Conservation (phyloP, 2,797 vertebrate genomes). For the Epinephelus awoara region DNA sequence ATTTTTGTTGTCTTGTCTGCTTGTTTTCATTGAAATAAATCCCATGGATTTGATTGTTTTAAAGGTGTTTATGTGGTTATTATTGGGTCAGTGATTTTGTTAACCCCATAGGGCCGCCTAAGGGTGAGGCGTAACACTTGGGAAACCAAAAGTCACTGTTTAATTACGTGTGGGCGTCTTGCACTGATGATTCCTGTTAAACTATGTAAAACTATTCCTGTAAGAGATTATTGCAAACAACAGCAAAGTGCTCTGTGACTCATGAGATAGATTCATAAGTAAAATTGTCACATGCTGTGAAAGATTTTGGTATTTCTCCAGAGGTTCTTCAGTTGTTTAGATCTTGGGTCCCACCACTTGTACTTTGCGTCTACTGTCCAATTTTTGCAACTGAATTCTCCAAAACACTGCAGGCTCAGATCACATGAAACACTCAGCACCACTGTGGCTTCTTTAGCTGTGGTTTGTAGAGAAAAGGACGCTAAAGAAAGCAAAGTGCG, state of each 20-base stretch:
- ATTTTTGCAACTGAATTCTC: constrained; percentile 10
- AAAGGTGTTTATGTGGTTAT: no score
- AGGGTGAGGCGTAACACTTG: no score
- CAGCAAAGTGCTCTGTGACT: constrained; percentile 16
- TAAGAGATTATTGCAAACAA: background rate
- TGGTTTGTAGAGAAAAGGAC: constrained; percentile 19
- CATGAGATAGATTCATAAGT: background rate
- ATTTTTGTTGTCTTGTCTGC: no score
- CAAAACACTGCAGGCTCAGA: constrained; percentile 17
- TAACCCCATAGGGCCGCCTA: no score
- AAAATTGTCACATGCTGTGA: background rate
- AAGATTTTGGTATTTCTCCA: constrained; percentile 4
- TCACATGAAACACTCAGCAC: constrained; percentile 29
- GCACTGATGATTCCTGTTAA: background rate
- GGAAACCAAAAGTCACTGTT: no score
- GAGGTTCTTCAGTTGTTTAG: background rate
- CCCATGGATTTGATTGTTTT: no score
- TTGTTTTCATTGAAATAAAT: no score
- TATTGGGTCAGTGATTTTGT: no score
- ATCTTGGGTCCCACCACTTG: background rate
- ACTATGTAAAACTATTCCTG: background rate
- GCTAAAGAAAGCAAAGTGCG: background rate
- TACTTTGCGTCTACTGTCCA: constrained; percentile 18
- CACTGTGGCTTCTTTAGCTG: constrained; percentile 35
- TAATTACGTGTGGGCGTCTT: no score